phyloP scores from a whole-genome alignment of 2,888 invertebrate genomes.

The Melanostoma scalare region DNA sequence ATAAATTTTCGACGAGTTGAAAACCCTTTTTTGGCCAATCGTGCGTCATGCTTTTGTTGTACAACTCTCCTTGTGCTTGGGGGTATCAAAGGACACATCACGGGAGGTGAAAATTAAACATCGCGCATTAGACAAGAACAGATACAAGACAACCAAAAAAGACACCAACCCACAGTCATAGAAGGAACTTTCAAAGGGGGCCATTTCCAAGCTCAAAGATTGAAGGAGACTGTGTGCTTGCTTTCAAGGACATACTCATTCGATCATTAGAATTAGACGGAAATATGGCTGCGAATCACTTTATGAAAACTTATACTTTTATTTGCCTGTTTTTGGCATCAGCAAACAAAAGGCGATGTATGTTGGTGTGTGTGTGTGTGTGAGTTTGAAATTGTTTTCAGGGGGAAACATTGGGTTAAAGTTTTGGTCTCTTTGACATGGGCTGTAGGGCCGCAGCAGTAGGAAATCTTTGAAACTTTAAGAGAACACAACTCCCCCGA shows the following conservation, averaged over 20 bases:
- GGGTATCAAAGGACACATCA: constrained; percentile 8
- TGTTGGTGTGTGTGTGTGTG: neutral
- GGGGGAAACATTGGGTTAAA: constrained; percentile 28
- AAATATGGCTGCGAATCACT: constrained; percentile 43
- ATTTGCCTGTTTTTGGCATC: constrained; percentile 45
- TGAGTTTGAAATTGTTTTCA: neutral
- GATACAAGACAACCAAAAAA: constrained; percentile 1
- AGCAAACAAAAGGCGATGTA: constrained; percentile 36
- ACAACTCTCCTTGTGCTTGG: neutral
- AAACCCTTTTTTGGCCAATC: constrained; percentile 68
- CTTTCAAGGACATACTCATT: constrained; percentile 52
- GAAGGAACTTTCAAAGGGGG: constrained; percentile 12
- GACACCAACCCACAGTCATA: constrained; percentile 51
- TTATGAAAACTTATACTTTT: constrained; percentile 61
- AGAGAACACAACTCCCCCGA: constrained; percentile 29
- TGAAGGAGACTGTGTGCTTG: neutral
- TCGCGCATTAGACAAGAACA: constrained; percentile 24
- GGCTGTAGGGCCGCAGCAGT: constrained; percentile 17
- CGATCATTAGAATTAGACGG: constrained; percentile 56
- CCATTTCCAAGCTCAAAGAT: constrained; percentile 9
- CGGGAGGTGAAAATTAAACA: constrained; percentile 58
- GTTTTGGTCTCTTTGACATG: constrained; percentile 53
- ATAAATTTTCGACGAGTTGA: constrained; percentile 61
- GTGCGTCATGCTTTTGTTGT: constrained; percentile 58
- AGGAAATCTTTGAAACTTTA: constrained; percentile 53